These are phyloP conservation scores for Champsocephalus gunnari DNA, from an alignment of 2,797 vertebrate species.

Conservation along the genomic window DNA sequence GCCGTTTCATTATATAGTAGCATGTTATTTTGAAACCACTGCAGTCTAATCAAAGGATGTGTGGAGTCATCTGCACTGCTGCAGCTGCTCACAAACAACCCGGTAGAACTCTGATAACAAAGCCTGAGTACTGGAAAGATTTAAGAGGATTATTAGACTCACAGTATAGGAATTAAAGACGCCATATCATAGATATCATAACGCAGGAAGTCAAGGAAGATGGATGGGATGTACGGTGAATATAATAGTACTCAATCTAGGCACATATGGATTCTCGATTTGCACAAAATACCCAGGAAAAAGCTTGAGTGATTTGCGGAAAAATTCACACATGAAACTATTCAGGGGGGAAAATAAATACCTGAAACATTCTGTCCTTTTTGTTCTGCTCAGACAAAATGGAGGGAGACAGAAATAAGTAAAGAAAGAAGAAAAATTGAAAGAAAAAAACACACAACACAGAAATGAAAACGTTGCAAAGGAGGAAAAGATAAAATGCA, in stretches of 20 bases:
- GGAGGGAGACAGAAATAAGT: slow-evolving; percentile 32
- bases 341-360: slow-evolving; percentile 79
- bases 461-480: slow-evolving; percentile 22
- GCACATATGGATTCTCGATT: slow-evolving; percentile 28
- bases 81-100: slow-evolving; percentile 45
- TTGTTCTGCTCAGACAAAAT: slow-evolving; percentile 86
- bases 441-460: slow-evolving; percentile 37
- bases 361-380: slow-evolving; percentile 93
- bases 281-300: slow-evolving; percentile 17
- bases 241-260: background rate
- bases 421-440: slow-evolving; percentile 67
- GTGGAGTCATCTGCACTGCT: slow-evolving; percentile 31
- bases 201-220: slow-evolving; percentile 31
- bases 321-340: slow-evolving; percentile 28
- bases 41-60: slow-evolving; percentile 54
- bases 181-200: slow-evolving; percentile 40
- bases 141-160: slow-evolving; percentile 62
- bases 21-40: slow-evolving; percentile 38
- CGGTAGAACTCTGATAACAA: slow-evolving; percentile 55
- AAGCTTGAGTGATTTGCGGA: slow-evolving; percentile 7
- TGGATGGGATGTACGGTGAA: background rate
- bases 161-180: slow-evolving; percentile 47
- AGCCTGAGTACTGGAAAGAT: slow-evolving; percentile 32
- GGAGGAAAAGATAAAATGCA: background rate
- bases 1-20: slow-evolving; percentile 28